phyloP scores from a whole-genome alignment of 2,888 invertebrate genomes.

The Nasonia oneida region DNA sequence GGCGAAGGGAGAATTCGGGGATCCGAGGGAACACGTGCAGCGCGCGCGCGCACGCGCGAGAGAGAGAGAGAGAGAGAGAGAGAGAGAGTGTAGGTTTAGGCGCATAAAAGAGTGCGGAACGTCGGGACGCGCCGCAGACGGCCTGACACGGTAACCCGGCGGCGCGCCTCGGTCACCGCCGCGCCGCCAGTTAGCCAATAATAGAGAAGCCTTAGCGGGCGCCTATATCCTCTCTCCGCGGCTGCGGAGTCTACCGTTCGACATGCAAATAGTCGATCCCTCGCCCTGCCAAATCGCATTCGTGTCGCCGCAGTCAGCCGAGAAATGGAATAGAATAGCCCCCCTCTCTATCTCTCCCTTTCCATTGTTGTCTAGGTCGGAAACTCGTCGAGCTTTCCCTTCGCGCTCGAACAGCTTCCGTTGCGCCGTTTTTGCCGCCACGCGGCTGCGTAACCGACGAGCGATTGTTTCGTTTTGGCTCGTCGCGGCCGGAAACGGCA shows the following conservation, averaged over 20 bases:
- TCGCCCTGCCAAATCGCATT: slow-evolving; percentile 70
- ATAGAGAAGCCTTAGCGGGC: slow-evolving; percentile 71
- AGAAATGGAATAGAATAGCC: slow-evolving; percentile 55
- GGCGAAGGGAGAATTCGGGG: not conserved
- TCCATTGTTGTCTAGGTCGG: slow-evolving; percentile 22
- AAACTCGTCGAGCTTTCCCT: not conserved
- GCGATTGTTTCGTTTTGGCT: not conserved
- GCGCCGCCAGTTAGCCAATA: slow-evolving; percentile 71
- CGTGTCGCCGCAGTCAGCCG: slow-evolving; percentile 56
- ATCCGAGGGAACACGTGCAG: slow-evolving; percentile 44
- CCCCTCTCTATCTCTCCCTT: slow-evolving; percentile 6
- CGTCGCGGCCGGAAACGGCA: too few species aligned
- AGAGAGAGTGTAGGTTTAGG: not conserved
- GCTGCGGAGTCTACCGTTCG: slow-evolving; percentile 1
- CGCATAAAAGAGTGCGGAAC: slow-evolving; percentile 35
- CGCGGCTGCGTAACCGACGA: not conserved
- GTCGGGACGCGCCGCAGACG: slow-evolving; percentile 64
- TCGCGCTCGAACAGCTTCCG: not conserved
- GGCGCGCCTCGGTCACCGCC: too few species aligned
- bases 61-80: too few species aligned
- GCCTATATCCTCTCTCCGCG: not conserved
- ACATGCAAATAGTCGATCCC: slow-evolving; percentile 62
- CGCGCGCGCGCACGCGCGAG: not conserved
- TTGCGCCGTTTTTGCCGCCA: not conserved
- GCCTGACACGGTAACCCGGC: slow-evolving; percentile 73